Base-by-base conservation (phyloP, 2,888 invertebrate species). In the Meteorus cinctellus region DNA sequence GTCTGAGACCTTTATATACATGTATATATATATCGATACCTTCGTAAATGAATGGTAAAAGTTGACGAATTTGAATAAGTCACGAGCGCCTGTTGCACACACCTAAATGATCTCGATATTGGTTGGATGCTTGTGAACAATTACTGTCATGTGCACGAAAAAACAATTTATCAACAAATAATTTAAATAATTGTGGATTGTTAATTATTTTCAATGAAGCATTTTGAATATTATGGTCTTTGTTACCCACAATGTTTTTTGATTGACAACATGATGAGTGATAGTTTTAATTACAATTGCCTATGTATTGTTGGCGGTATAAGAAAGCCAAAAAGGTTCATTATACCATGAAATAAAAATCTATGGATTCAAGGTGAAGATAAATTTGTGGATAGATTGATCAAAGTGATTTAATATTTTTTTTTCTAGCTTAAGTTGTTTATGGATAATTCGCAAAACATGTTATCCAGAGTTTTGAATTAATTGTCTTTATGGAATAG, bases 31-130 rank as follows among this genome's bases (percentile, higher is more conserved):
- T 19, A 55, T 19, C 4, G n/a, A 19, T 5, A 55, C 55, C 4
- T 55, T n/a, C 55, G n/a, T 55, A 55, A 19, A 48, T 48, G 48
- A 55, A 55, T 55, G 55, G 55, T 55, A 51, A 55, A 69, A 34
- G 31, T 69, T 31, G 12, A 51, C 29, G 55, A 48, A 69, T 69
- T 31, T 55, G 51, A 51, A 69, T 51, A 69, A 55, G 55, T 69
- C 69, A 51, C 69, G 34, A 51, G 51, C 69, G 31, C 4, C 16
- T 69, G 27, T 55, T 69, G 31, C 14, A 29, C 31, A 16, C 34
- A 31, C 12, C 16, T 31, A 69, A 48, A 69, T 51, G 29, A 27
- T 31, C 31, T 29, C 8, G 5, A 36, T 67, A 31, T 48, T 67
- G 14, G 27, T 24, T 67, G 5, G 8, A 27, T 27, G 24, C 19